These are phyloP conservation scores for Zosterops japonicus DNA, from an alignment of 2,113 vertebrate genomes.

Conservation along the genomic window DNA sequence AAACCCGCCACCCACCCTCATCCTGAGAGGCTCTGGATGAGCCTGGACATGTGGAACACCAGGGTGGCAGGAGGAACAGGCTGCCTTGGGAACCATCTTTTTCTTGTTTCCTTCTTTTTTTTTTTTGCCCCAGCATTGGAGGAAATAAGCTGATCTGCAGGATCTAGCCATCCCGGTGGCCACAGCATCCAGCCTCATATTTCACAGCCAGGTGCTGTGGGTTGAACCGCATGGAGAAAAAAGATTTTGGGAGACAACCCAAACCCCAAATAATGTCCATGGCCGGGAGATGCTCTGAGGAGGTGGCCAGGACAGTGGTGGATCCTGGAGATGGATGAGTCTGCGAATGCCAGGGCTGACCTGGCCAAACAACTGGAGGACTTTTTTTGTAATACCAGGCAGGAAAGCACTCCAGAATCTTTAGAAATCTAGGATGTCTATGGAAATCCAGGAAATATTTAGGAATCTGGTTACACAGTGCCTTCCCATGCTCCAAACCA, in stretches of 20 bases:
- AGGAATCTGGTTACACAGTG: not conserved
- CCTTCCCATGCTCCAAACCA: fast-evolving
- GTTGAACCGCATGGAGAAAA: fast-evolving
- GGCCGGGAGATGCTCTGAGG: fast-evolving
- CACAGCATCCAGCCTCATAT: fast-evolving
- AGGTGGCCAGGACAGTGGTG: not conserved
- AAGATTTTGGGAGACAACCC: not conserved
- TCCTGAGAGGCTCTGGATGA: not conserved
- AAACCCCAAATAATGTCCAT: not conserved
- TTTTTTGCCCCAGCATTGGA: fast-evolving
- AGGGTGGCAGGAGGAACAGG: not conserved
- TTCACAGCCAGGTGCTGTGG: fast-evolving
- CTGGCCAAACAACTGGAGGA: not conserved
- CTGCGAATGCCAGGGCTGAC: fast-evolving
- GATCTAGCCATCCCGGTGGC: not conserved
- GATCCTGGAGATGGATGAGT: not conserved
- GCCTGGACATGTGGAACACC: not conserved
- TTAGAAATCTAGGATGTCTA: not conserved
- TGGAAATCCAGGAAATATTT: not conserved
- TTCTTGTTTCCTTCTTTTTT: not conserved
- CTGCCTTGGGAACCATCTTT: not conserved
- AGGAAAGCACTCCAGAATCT: not conserved
- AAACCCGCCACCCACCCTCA: not conserved
- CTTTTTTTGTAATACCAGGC: fast-evolving
- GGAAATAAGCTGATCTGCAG: not conserved